phyloP scores from a whole-genome alignment of 2,797 vertebrate species.

The Furcifer pardalis region DNA sequence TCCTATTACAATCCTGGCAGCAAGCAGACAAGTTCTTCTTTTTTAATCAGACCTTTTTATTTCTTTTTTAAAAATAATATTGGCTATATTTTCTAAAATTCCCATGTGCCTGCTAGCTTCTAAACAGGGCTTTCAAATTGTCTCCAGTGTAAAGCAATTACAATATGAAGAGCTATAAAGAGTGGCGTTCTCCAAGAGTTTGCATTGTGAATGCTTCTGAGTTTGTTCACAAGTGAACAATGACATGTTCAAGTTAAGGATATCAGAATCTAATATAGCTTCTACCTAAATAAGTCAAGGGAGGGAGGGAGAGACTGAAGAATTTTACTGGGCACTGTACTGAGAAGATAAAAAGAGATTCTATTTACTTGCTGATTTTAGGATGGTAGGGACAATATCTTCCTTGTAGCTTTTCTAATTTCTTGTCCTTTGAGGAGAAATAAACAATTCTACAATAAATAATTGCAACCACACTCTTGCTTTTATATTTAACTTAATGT shows the following conservation, averaged over 20 bases:
- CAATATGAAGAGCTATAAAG: neutral
- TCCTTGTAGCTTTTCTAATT: neutral
- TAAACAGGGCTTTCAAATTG: neutral
- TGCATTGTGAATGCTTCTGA: neutral
- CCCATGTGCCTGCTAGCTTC: slow-evolving; percentile 3
- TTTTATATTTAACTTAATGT: neutral
- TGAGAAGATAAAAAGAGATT: too few relatives aligned
- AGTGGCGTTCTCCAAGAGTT: neutral
- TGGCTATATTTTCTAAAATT: slow-evolving; percentile 22
- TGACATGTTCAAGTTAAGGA: neutral
- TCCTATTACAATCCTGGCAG: slow-evolving; percentile 65
- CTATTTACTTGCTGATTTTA: too few relatives aligned
- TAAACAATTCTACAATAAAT: neutral
- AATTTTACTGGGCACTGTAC: too few relatives aligned
- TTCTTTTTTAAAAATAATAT: neutral
- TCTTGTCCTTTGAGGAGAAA: neutral
- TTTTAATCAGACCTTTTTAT: slow-evolving; percentile 44
- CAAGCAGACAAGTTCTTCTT: slow-evolving; percentile 60
- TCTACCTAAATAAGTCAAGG: too few relatives aligned
- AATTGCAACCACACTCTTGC: neutral
- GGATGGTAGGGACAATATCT: too few relatives aligned
- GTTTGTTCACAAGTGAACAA: neutral
- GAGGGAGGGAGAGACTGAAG: too few relatives aligned
- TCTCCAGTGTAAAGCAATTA: neutral
- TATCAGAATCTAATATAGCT: too few relatives aligned